Evolutionary conservation across 2,113 vertebrate genomes (phyloP), one percentile per base, ranked within the genome.

Genomic region (Oreochromis spilurus): DNA sequence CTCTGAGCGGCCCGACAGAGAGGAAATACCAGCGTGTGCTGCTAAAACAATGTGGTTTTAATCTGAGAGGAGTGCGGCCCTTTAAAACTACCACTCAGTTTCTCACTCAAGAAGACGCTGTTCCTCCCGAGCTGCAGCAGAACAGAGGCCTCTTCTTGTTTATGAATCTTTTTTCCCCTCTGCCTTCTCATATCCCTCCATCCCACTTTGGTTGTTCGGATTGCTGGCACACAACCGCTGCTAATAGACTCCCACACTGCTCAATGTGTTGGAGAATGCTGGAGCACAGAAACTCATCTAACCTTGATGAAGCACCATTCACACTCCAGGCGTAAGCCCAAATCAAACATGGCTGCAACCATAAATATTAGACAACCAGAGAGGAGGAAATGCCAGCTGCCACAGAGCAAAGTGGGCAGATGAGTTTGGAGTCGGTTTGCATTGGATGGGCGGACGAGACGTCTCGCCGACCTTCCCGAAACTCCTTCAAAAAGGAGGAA

Each of bases 11-110:
- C 6, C 81, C 16, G 84, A 24, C 83, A 2, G 17, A 86, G 84
- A 94, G 92, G 93, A 94, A 94, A 94, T 93, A 91, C 93, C 94
- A 95, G 78, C 83, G 57, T 83, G 90, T 82, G 91, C 91, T 94
- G 94, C 90, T 90, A n/a, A 88, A 94, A 87, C 91, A 91, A 92
- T 94, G 92, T 92, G 91, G 93, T 90, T 92, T 91, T 34, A 92
- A 91, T 92, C 88, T 81, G 83, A 88, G 87, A 77, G 36, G 75
- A 82, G 65, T 2, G 52, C 12, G 6, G 65, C 75, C 72, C 77
- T 87, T 81, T 57, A 79, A 81, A 92, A 43, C 65, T 80, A 45
- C 50, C 9, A 21, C 86, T 81, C 24, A 9, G 14, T 53, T 29
- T 70, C 62, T 5, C 54, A 72, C 82, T 82, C 19, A 19, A 24